Evolutionary conservation across 2,113 vertebrate genomes (phyloP).

Genomic region (Colossoma macropomum): DNA sequence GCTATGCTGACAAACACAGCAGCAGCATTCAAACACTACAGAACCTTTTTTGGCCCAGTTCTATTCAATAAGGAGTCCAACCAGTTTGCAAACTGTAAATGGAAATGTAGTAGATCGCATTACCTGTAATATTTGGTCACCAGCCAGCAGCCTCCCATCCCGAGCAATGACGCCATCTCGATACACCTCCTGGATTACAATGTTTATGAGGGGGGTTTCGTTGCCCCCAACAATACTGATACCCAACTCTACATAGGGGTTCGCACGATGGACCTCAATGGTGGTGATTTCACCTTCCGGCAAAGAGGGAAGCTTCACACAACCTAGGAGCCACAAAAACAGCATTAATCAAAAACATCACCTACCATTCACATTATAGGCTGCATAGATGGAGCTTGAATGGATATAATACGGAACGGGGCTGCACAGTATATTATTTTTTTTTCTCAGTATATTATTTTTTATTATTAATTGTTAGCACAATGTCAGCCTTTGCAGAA

Average conservation of each 20-base stretch:
- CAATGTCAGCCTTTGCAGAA: no score
- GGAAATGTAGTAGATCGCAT: background rate
- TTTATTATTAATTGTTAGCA: no score
- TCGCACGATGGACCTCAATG: conserved; percentile 94
- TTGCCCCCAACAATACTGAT: conserved; percentile 97
- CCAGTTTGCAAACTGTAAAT: background rate
- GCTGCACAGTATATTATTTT: background rate
- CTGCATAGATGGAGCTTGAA: background rate
- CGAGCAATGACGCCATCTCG: conserved; percentile 93
- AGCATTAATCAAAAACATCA: conserved; percentile 6
- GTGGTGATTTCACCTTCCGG: conserved; percentile 97
- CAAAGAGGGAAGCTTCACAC: conserved; percentile 87
- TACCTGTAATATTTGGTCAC: conserved; percentile 97
- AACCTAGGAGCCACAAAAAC: conserved; percentile 65
- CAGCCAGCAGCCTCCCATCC: conserved; percentile 94
- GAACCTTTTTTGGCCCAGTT: background rate
- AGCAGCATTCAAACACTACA: background rate
- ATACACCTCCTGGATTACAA: conserved; percentile 98
- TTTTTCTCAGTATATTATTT: no score
- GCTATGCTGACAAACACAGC: background rate
- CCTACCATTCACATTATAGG: background rate
- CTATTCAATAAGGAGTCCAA: conserved; percentile 7
- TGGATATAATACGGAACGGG: background rate
- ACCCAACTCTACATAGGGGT: conserved; percentile 95
- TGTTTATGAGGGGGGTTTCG: conserved; percentile 96